phyloP scores from a whole-genome alignment of 2,113 vertebrate species.

The Planiliza haematocheilus region DNA sequence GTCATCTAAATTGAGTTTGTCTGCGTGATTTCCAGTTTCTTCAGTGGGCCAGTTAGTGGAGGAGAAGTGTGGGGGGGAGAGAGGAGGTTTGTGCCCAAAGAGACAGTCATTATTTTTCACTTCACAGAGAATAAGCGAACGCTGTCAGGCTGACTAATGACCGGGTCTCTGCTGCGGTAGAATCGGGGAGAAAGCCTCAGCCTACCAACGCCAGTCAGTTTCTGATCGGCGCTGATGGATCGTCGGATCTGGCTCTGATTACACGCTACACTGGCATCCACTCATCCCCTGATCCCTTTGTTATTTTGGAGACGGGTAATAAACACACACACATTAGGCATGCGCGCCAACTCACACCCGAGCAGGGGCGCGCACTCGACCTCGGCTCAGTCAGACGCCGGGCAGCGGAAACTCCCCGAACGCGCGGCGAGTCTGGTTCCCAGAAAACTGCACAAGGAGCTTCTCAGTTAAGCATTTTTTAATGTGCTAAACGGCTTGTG shows the following conservation, averaged over 20 bases:
- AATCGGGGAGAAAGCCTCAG: constrained; percentile 67
- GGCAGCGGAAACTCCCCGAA: constrained; percentile 22
- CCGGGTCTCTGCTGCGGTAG: constrained; percentile 63
- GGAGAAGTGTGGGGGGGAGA: neutral
- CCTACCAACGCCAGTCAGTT: constrained; percentile 58
- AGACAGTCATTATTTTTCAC: constrained; percentile 70
- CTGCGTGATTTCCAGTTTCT: constrained; percentile 47
- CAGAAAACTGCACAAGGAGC: constrained; percentile 1
- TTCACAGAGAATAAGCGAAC: constrained; percentile 61
- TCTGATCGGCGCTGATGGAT: constrained; percentile 68
- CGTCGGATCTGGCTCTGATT: constrained; percentile 74
- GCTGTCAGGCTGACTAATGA: constrained; percentile 78
- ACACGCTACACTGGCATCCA: constrained; percentile 61
- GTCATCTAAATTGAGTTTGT: constrained; percentile 55
- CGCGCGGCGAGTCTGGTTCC: constrained; percentile 11
- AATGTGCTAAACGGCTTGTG: neutral
- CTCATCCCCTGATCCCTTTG: constrained; percentile 57
- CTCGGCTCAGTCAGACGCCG: constrained; percentile 17
- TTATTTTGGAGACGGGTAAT: constrained; percentile 64
- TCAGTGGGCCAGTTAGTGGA: constrained; percentile 34
- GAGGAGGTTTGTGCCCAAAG: constrained; percentile 40
- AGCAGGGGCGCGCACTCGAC: neutral
- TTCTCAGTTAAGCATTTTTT: neutral
- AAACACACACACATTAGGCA: constrained; percentile 42
- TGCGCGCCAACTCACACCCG: neutral